Base-by-base conservation (phyloP, 2,797 vertebrate genomes). In the Poeciliopsis presidionis region DNA sequence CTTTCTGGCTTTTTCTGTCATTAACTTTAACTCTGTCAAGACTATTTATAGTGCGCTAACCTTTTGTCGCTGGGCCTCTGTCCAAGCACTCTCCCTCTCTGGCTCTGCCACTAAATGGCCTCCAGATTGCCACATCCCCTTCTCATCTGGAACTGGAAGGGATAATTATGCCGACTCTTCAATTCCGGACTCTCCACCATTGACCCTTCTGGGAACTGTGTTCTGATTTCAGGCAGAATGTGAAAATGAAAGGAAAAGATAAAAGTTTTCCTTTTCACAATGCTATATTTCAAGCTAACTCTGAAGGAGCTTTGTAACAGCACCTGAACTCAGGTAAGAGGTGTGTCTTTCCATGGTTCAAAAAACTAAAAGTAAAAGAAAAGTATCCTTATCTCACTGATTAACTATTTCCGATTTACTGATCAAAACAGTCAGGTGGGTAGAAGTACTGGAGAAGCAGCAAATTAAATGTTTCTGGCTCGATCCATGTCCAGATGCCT, bases 21-120 rank as follows among this genome's bases (percentile, higher is more conserved):
- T 90, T 86, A 88, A 70, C 75, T 73, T 74, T 45, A 47, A 72
- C 84, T 88, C 82, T 71, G 73, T 88, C 81, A 39, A 46, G 55
- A 89, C 94, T 94, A 94, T 95, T 93, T 95, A 94, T 95, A 95
- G 92, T 77, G 80, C 45, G 51, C 67, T 93, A 93, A 95, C 95
- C 94, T 94, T 95, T 94, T 88, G 87, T 81, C 88, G 78, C 89
- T 69, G 86, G 89, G 89, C 90, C 78, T 74, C 73, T 76, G 74
- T 95, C 90, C 92, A 95, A 90, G 88, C 89, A 81, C 85, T 92
- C 84, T 82, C 84, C 79, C 82, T 84, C 85, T 53, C 81, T 57
- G 28, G 73, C 89, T 83, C 79, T 88, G 83, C 83, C 84, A 87
- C 80, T 47, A 82, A 91, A 86, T 91, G 88, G 89, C 87, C 88